phyloP scores from a whole-genome alignment of 53 echinoderm and acorn worm genomes.

The Mesocentrotus franciscanus region DNA sequence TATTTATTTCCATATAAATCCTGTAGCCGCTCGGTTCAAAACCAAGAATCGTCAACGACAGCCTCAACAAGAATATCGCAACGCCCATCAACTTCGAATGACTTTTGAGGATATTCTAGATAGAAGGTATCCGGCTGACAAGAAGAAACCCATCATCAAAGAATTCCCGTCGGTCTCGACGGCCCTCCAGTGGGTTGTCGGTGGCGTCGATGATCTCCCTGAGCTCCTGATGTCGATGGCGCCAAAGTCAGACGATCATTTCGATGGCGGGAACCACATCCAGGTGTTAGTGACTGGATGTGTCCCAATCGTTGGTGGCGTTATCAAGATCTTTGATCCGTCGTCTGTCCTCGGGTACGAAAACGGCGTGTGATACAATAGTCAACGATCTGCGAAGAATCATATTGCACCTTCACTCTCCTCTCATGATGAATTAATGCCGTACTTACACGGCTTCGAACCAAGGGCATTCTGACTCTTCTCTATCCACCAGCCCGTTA shows the following conservation, averaged over 20 bases:
- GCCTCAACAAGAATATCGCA: background rate
- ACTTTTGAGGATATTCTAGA: background rate
- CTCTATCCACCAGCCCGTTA: background rate
- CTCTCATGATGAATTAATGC: background rate
- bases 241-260: constrained; percentile 1
- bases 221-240: background rate
- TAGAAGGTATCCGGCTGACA: background rate
- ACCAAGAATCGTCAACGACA: background rate
- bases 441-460: background rate
- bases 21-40: background rate
- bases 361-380: background rate
- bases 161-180: background rate
- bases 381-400: background rate
- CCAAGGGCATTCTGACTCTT: background rate
- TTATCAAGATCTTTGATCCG: constrained; percentile 1
- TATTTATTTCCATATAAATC: background rate
- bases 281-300: constrained; percentile 8
- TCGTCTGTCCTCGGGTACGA: background rate
- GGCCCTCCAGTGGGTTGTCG: background rate
- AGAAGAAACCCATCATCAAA: constrained; percentile 5
- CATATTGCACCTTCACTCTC: background rate
- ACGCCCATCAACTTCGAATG: background rate
- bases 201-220: background rate
- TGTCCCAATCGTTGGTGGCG: background rate
- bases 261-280: background rate